Conservation (phyloP, 2,888 invertebrate genomes). For the Polia nebulosa region DNA sequence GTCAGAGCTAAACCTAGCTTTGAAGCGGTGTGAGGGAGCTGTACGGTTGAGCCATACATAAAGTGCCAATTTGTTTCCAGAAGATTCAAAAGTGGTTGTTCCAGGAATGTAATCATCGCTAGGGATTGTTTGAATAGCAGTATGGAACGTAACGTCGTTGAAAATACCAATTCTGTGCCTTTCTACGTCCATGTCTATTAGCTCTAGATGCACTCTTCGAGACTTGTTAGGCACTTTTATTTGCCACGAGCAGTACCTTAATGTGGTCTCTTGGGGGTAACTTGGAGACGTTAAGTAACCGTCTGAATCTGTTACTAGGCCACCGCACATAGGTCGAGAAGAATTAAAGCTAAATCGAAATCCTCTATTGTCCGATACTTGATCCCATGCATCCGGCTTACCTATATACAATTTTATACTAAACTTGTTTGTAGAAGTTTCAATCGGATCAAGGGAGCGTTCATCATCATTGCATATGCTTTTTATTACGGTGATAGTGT, state of each 20-base stretch:
- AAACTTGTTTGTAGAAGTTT: slow-evolving; percentile 81
- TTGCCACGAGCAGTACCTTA: slow-evolving; percentile 82
- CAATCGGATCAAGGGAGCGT: slow-evolving; percentile 62
- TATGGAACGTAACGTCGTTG: slow-evolving; percentile 88
- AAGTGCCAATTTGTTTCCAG: slow-evolving; percentile 92
- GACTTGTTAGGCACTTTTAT: slow-evolving; percentile 79
- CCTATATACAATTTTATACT: slow-evolving; percentile 79
- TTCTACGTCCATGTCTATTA: slow-evolving; percentile 87
- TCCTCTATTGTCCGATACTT: slow-evolving; percentile 75
- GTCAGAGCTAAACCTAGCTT: slow-evolving; percentile 92
- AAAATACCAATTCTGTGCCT: slow-evolving; percentile 83
- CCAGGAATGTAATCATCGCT: slow-evolving; percentile 71
- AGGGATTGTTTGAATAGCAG: slow-evolving; percentile 79
- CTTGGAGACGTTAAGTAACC: no score
- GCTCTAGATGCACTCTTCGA: no score
- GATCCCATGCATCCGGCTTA: slow-evolving; percentile 76
- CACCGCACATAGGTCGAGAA: no score
- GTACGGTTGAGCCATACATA: slow-evolving; percentile 89
- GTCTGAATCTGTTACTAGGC: no score
- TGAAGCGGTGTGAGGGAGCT: slow-evolving; percentile 92
- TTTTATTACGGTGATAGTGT: no score
- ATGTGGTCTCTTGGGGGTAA: slow-evolving; percentile 90
- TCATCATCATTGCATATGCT: no score
- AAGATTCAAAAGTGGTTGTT: slow-evolving; percentile 91
- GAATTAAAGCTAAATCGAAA: no score